Evolutionary conservation across 1,140 invertebrate species (phyloP), one percentile per base, ranked within the genome.

Genomic region (Melanaphis sacchari): DNA sequence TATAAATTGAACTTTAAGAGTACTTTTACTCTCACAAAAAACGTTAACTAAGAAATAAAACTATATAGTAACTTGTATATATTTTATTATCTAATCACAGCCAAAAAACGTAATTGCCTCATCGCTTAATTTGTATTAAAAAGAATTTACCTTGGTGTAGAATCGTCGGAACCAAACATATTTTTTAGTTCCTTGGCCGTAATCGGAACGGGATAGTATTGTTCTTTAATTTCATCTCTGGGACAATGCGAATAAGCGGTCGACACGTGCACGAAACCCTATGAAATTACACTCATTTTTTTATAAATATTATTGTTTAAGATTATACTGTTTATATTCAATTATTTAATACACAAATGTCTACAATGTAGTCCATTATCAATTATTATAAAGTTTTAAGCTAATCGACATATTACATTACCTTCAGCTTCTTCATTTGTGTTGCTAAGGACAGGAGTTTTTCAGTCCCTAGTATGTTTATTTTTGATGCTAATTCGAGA

Each of bases 381-480:
- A 24, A 54, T 24, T 6, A 54, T 22, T 54, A 24, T 24, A 54
- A 24, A 22, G 22, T 54, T 24, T 54, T n/a, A n/a, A n/a, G n/a
- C n/a, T 36, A 15, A 59, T 31, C 18, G 15, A 76, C 6, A n/a
- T 18, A 36, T 11, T 36, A 76, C 36, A 31, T 76, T 76, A 76
- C 66, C 66, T 76, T 76, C 5, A 76, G 66, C 15, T 36, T 76
- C n/a, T 76, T 36, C n/a, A 93, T 85, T 49, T 87, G 43, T 2
- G 41, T 21, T n/a, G 92, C 92, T 49, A 93, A 52, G 21, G 82
- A 46, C 82, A 93, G 11, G 3, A 93, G 43, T 54, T 93, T 31
- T 82, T 84, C 84, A 52, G 92, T 93, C 22, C 81, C 82, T 85
- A 52, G 81, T 36, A 93, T 87, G 38, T 93, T 93, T 52, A 93